Conservation (phyloP, 2,888 invertebrate species). For the Schizotus pectinicornis region DNA sequence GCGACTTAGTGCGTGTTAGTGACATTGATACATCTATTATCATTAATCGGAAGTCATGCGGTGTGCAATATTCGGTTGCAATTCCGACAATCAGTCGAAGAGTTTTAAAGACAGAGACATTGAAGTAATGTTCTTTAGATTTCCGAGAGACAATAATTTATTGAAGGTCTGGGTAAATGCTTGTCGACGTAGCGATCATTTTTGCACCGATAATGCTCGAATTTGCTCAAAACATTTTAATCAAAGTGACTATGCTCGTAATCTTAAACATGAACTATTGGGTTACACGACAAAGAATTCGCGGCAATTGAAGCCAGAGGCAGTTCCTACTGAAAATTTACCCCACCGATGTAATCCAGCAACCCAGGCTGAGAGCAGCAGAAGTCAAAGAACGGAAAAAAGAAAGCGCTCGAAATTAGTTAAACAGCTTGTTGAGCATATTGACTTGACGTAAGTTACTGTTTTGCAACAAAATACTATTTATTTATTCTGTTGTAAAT, state of each 20-base stretch:
- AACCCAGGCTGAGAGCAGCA: background rate
- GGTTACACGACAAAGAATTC: background rate
- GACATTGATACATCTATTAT: too few relatives aligned
- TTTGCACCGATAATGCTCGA: background rate
- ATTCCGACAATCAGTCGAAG: background rate
- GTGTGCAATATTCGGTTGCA: background rate
- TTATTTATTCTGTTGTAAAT: too few relatives aligned
- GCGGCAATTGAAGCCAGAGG: background rate
- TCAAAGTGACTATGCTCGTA: background rate
- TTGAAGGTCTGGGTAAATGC: background rate
- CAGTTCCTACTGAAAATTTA: background rate
- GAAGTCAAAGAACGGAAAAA: background rate
- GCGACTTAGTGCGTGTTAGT: too few relatives aligned
- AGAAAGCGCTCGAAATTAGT: background rate
- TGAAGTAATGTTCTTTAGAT: background rate
- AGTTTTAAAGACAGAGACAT: too few relatives aligned
- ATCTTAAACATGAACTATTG: background rate
- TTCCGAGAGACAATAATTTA: background rate
- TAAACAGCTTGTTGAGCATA: background rate
- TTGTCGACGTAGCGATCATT: background rate
- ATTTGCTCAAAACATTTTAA: background rate
- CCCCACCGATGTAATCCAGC: background rate
- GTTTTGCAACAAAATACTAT: too few relatives aligned
- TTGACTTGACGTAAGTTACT: too few relatives aligned
- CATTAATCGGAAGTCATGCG: too few relatives aligned